A percentile compares a stretch with the other conserved stretches of the same genome.
These are phyloP conservation scores for Scarus forsteni DNA, from an alignment of 2,797 vertebrate genomes.

Conservation along the genomic window DNA sequence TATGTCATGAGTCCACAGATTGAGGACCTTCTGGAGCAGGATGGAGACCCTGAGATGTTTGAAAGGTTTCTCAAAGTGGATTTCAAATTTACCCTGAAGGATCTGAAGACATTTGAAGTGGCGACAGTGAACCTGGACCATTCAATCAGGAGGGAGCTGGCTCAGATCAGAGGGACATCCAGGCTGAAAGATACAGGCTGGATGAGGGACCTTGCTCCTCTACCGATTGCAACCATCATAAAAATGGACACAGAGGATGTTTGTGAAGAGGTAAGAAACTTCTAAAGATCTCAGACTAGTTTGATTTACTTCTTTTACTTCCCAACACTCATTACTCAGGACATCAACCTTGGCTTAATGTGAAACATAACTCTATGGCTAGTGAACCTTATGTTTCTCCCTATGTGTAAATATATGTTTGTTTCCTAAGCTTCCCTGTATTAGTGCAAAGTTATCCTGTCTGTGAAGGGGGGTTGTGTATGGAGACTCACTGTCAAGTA, in stretches of 20 bases:
- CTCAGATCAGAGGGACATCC: conserved; percentile 80
- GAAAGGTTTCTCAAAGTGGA: conserved; percentile 85
- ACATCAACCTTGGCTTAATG: no score
- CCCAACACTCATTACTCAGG: no score
- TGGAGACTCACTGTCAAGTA: no score
- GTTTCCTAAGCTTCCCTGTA: no score
- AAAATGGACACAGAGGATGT: conserved; percentile 81
- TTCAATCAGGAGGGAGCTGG: conserved; percentile 88
- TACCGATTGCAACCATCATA: conserved; percentile 75
- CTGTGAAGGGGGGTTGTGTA: no score
- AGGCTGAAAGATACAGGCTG: conserved; percentile 76
- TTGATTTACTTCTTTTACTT: neutral
- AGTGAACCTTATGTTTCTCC: no score
- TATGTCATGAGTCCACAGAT: conserved; percentile 81
- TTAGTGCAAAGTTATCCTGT: no score
- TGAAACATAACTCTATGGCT: no score
- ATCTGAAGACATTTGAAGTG: conserved; percentile 75
- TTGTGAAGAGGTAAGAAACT: conserved; percentile 82
- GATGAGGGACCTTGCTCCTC: conserved; percentile 64
- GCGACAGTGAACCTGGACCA: conserved; percentile 90
- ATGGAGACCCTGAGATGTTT: conserved; percentile 91
- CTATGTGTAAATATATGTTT: no score
- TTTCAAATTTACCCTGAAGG: conserved; percentile 84
- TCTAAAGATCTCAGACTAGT: neutral
- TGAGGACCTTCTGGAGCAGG: conserved; percentile 86